phyloP scores from a whole-genome alignment of 1,140 invertebrate genomes.

The Orius laevigatus region DNA sequence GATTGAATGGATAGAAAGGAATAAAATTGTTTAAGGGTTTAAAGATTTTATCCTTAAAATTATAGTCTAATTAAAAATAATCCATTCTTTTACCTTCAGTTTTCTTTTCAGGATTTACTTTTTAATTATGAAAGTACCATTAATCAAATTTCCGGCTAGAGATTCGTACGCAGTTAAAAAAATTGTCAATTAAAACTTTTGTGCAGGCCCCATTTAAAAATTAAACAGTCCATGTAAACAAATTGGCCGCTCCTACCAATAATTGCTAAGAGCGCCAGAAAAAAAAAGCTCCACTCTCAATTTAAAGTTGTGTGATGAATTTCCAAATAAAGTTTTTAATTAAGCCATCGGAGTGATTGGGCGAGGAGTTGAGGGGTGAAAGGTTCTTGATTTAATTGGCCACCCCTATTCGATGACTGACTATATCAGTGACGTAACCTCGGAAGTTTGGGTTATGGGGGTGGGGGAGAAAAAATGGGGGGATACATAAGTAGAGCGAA shows the following conservation, averaged over 20 bases:
- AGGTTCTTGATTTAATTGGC: constrained; percentile 6
- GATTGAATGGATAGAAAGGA: too few species aligned
- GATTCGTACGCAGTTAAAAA: not conserved
- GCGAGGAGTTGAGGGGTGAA: not conserved
- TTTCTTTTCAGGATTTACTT: too few species aligned
- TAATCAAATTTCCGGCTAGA: too few species aligned
- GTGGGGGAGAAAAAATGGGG: not conserved
- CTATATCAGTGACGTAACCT: not conserved
- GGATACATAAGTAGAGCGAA: not conserved
- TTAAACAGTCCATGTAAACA: constrained; percentile 11
- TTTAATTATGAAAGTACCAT: too few species aligned
- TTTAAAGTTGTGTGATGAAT: constrained; percentile 12
- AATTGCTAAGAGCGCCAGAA: constrained; percentile 3
- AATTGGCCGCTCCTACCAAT: constrained; percentile 9
- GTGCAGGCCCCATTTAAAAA: constrained; percentile 8
- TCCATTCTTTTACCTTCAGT: too few species aligned
- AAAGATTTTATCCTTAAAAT: too few species aligned
- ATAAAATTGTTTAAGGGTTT: too few species aligned
- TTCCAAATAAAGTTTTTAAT: constrained; percentile 13
- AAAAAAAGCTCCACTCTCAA: constrained; percentile 9
- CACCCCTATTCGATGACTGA: constrained; percentile 4
- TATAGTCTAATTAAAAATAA: too few species aligned
- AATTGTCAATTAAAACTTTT: constrained; percentile 11
- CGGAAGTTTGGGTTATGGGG: not conserved
- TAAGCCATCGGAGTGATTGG: constrained; percentile 10